Percentiles rank a stretch among this genome's conserved stretches.
These are phyloP conservation scores for Alectura lathami DNA, from an alignment of 2,113 vertebrate species.

Conservation along the genomic window DNA sequence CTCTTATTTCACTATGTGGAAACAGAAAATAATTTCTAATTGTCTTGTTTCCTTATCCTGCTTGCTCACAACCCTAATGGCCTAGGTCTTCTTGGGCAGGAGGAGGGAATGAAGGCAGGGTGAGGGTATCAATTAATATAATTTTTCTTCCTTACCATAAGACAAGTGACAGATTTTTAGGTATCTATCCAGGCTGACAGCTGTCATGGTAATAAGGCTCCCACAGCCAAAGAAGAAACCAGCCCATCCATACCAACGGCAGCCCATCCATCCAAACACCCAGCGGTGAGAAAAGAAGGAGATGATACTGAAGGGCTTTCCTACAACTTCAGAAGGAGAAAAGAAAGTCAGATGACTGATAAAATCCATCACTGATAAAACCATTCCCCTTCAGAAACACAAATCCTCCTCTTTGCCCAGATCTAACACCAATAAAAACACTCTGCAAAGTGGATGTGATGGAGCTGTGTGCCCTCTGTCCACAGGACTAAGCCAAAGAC, in stretches of 20 bases:
- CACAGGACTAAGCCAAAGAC: neutral
- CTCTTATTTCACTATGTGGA: neutral
- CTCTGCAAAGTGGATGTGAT: fast-evolving
- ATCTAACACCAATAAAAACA: neutral
- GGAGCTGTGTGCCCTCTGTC: neutral
- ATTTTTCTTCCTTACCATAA: constrained; percentile 81
- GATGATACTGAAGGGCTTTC: constrained; percentile 92
- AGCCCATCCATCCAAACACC: constrained; percentile 93
- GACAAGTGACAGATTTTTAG: constrained; percentile 93
- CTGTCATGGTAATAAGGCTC: constrained; percentile 94
- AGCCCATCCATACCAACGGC: constrained; percentile 91
- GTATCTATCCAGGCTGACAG: constrained; percentile 93
- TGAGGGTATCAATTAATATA: fast-evolving
- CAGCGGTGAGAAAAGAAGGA: constrained; percentile 93
- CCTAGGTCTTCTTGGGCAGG: neutral
- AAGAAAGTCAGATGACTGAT: neutral
- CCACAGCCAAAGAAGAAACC: constrained; percentile 96
- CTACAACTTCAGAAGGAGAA: constrained; percentile 79
- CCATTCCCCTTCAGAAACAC: neutral
- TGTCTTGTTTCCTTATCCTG: neutral
- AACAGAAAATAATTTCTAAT: neutral
- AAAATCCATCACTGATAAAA: neutral
- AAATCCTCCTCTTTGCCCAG: neutral
- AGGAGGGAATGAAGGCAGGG: no score
- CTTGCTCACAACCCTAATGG: neutral